Conservation (phyloP, 2,888 invertebrate genomes). For the Timandra comae region DNA sequence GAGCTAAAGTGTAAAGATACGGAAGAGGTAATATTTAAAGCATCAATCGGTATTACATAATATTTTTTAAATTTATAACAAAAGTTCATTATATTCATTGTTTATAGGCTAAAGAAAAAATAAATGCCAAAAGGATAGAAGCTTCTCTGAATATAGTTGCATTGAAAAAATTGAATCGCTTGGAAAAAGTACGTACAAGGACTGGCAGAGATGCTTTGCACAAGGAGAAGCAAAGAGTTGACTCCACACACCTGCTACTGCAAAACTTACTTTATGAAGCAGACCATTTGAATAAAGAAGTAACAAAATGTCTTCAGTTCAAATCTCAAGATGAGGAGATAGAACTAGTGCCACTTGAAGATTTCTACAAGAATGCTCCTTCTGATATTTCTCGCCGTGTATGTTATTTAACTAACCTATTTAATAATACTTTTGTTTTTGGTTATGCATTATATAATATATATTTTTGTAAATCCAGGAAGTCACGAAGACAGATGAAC, state of each 20-base stretch:
- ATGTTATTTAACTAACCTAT: constrained; percentile 47
- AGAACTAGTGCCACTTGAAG: constrained; percentile 88
- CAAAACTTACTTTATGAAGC: constrained; percentile 97
- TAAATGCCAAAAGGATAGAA: constrained; percentile 81
- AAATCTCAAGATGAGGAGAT: constrained; percentile 97
- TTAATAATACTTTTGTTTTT: too few species aligned
- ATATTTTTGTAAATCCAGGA: constrained; percentile 67
- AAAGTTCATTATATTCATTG: background rate
- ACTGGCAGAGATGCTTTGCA: constrained; percentile 87
- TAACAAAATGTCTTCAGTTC: constrained; percentile 95
- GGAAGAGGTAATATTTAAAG: constrained; percentile 64
- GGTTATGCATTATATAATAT: too few species aligned
- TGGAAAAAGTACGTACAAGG: constrained; percentile 92
- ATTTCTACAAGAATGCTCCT: constrained; percentile 90
- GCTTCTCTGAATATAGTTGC: constrained; percentile 87
- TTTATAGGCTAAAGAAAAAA: constrained; percentile 77
- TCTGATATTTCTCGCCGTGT: constrained; percentile 81
- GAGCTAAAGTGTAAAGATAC: constrained; percentile 78
- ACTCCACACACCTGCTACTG: constrained; percentile 91
- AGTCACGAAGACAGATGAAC: constrained; percentile 81
- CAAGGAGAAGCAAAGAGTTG: constrained; percentile 91
- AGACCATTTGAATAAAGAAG: constrained; percentile 94
- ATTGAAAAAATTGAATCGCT: constrained; percentile 91
- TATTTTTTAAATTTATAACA: too few species aligned
- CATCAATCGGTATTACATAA: too few species aligned